Percentiles rank a stretch among this genome's conserved stretches.
phyloP scores from a whole-genome alignment of 2,797 vertebrate genomes.

The Bradypus variegatus region DNA sequence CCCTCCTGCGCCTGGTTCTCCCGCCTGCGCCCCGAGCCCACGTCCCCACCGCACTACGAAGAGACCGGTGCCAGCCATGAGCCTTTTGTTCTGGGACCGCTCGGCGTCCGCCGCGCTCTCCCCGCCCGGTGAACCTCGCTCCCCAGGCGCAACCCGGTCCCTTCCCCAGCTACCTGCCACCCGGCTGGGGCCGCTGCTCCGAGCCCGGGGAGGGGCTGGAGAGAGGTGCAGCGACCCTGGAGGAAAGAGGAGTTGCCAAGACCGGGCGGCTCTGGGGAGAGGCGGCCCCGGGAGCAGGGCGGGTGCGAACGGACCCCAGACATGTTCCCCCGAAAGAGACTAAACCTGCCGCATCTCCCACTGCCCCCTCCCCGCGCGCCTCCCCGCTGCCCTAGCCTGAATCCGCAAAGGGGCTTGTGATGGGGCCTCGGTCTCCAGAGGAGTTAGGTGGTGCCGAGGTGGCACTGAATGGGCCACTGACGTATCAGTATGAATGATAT shows the following conservation, averaged over 20 bases:
- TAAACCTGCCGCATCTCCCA: neutral
- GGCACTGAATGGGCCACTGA: neutral
- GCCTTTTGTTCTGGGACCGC: conserved; percentile 65
- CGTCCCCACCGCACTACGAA: conserved; percentile 6
- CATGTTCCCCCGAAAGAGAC: neutral
- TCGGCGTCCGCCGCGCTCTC: neutral
- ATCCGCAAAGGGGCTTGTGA: neutral
- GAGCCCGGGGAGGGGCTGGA: neutral
- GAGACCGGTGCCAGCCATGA: conserved; percentile 51
- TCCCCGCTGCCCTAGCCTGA: neutral
- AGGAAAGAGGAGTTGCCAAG: conserved; percentile 42
- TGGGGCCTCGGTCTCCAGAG: neutral
- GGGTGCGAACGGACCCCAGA: neutral
- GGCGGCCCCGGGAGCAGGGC: neutral
- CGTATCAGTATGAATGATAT: neutral
- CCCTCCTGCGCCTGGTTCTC: conserved; percentile 4
- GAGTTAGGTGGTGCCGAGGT: neutral
- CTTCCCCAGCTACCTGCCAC: conserved; percentile 49
- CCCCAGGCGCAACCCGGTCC: conserved; percentile 37
- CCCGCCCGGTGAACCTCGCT: conserved; percentile 24
- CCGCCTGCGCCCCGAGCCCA: conserved; percentile 34
- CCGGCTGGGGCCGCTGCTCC: neutral
- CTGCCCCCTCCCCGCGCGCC: neutral
- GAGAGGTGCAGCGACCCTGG: neutral
- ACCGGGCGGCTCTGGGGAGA: neutral